phyloP scores from a whole-genome alignment of 1,140 invertebrate species.

The Polypedilum pembai region DNA sequence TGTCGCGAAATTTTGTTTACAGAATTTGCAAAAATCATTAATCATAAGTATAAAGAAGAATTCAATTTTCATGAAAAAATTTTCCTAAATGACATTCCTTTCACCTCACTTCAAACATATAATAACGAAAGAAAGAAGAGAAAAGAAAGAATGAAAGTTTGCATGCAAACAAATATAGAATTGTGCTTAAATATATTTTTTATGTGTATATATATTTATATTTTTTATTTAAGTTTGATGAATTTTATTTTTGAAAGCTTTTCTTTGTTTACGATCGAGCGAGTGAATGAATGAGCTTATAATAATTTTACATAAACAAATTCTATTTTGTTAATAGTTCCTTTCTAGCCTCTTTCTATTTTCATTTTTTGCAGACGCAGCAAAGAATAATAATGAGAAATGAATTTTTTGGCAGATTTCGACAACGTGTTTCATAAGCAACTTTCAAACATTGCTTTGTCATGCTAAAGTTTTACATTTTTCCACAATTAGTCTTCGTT shows the following conservation, averaged over 20 bases:
- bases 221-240: neutral
- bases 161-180: conserved; percentile 5
- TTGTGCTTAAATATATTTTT: conserved; percentile 3
- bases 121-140: neutral
- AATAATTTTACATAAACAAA: neutral
- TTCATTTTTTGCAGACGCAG: neutral
- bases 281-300: neutral
- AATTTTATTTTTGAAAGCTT: conserved; percentile 14
- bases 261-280: neutral
- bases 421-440: neutral
- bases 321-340: neutral
- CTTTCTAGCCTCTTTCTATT: neutral
- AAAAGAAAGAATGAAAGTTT: neutral
- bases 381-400: neutral
- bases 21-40: too few species aligned
- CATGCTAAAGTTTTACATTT: neutral
- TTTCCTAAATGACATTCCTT: neutral
- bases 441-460: neutral
- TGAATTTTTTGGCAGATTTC: neutral
- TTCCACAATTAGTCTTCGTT: neutral
- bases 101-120: neutral
- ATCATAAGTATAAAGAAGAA: too few species aligned
- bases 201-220: too few species aligned
- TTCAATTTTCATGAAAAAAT: too few species aligned
- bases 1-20: too few species aligned